These are phyloP conservation scores for Furnarius figulus DNA, from an alignment of 2,113 vertebrate species.

Conservation along the genomic window DNA sequence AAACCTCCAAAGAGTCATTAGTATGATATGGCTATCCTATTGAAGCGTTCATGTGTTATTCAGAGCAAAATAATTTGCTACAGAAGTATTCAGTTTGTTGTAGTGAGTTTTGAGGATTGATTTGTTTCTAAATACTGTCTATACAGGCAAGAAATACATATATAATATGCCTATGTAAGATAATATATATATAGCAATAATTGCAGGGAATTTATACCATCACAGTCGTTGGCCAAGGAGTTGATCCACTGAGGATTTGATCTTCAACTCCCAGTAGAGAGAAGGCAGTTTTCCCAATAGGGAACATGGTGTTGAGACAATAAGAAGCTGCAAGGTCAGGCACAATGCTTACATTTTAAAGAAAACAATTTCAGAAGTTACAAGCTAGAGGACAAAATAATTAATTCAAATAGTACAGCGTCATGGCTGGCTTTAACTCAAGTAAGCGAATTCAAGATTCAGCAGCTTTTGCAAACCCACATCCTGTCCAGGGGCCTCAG, in stretches of 20 bases:
- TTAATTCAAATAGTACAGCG: neutral
- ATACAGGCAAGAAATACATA: neutral
- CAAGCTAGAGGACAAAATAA: neutral
- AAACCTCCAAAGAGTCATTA: neutral
- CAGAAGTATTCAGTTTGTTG: neutral
- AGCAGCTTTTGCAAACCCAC: neutral
- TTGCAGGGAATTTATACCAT: neutral
- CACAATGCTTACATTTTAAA: neutral
- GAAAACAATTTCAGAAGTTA: neutral
- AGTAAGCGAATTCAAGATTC: neutral
- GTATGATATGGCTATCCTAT: neutral
- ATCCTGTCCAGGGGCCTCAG: neutral
- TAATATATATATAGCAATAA: neutral
- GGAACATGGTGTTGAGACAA: neutral
- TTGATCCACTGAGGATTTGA: neutral
- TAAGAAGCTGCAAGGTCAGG: neutral
- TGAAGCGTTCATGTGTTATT: neutral
- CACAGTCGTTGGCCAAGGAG: neutral
- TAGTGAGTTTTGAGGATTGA: neutral
- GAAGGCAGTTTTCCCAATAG: neutral
- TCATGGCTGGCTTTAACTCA: neutral
- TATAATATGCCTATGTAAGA: neutral
- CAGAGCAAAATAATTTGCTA: neutral
- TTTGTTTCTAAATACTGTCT: neutral
- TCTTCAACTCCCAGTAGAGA: neutral